A percentile compares a stretch with the other conserved stretches of the same genome.
These are phyloP conservation scores for Druon quercuslanigerum DNA, from an alignment of 1,140 invertebrate genomes.

Conservation along the genomic window DNA sequence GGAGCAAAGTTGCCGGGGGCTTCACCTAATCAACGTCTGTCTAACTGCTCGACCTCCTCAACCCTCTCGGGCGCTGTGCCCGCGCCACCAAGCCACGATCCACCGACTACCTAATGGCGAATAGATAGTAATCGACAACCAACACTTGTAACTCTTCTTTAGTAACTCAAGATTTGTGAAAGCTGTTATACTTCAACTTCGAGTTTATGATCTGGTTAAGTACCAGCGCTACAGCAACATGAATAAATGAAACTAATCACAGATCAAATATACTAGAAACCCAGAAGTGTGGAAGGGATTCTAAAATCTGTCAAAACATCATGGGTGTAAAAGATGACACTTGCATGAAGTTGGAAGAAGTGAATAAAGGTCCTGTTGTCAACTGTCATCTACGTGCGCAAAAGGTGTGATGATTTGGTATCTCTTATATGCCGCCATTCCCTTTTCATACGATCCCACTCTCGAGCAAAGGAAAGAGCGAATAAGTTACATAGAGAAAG, in stretches of 20 bases:
- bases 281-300: too few relatives aligned
- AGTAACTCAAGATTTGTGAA: constrained; percentile 2
- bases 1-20: constrained; percentile 57
- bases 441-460: neutral
- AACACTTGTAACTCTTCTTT: constrained; percentile 38
- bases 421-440: neutral
- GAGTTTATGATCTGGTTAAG: too few relatives aligned
- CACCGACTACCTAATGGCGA: constrained; percentile 13
- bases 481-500: constrained; percentile 18
- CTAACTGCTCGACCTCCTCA: constrained; percentile 62
- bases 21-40: constrained; percentile 69
- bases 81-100: neutral
- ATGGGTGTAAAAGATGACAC: neutral
- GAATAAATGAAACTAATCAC: too few relatives aligned
- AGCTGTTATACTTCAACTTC: neutral
- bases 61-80: constrained; percentile 37
- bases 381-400: neutral
- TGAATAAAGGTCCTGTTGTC: neutral
- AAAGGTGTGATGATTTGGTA: constrained; percentile 23
- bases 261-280: too few relatives aligned
- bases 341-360: neutral
- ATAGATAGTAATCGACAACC: constrained; percentile 30
- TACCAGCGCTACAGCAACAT: too few relatives aligned
- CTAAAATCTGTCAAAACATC: too few relatives aligned
- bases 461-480: neutral